A percentile compares a stretch with the other conserved stretches of the same genome.
These are phyloP conservation scores for Orius laevigatus DNA, from an alignment of 1,140 invertebrate species.

Conservation along the genomic window DNA sequence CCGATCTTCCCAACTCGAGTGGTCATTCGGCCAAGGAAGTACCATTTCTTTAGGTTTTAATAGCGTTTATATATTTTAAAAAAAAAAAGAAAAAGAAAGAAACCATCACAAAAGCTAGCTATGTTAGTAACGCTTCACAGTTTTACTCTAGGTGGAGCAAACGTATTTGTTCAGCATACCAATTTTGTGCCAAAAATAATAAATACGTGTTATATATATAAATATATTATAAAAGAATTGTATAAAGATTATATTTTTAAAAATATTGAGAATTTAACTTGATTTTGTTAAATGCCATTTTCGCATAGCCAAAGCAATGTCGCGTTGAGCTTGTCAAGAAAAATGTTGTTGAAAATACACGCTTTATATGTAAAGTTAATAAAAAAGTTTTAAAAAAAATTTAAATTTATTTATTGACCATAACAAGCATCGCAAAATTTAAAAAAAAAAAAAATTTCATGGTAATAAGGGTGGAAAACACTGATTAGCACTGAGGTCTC, in stretches of 20 bases:
- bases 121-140: constrained; percentile 14
- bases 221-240: constrained; percentile 13
- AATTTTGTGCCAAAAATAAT: constrained; percentile 19
- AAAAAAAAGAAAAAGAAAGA: not conserved
- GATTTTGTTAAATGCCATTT: constrained; percentile 12
- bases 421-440: not conserved
- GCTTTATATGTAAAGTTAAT: constrained; percentile 18
- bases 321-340: constrained; percentile 16
- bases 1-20: not conserved
- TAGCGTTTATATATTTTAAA: not conserved
- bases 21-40: not conserved
- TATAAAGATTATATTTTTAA: constrained; percentile 11
- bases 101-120: constrained; percentile 8
- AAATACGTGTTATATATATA: constrained; percentile 15
- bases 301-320: constrained; percentile 17
- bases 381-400: constrained; percentile 4
- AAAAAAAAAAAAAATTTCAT: no score
- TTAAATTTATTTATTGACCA: not conserved
- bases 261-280: constrained; percentile 5
- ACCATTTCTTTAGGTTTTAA: constrained; percentile 2
- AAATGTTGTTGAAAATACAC: constrained; percentile 17
- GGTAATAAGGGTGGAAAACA: no score
- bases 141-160: constrained; percentile 14
- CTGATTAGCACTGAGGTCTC: no score
- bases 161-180: constrained; percentile 14